Base-by-base conservation (phyloP, 1,140 invertebrate species). In the Muscidifurax raptorellus region DNA sequence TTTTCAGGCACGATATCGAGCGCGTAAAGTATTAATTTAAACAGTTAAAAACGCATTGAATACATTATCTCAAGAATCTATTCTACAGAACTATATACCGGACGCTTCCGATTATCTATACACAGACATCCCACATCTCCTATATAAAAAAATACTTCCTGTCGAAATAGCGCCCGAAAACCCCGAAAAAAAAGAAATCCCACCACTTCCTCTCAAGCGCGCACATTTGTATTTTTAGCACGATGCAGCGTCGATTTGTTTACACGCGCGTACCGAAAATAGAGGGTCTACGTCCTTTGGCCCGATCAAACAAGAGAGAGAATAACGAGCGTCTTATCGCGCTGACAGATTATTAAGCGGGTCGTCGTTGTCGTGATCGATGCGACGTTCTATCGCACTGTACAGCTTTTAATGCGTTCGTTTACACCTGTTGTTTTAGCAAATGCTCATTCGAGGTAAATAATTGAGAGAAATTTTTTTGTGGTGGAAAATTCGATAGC, bases 231-330 rank as follows among this genome's bases (percentile, higher is more conserved):
- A 69, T 69, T 69, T 69, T 69, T 69, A 69, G 66, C 10, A 6
- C 7, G 25, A 10, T 18, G 30, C 25, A 47, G 36, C 40, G 40
- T 77, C 75, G 75, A 64, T 77, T 77, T 77, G 47, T 77, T 59
- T 30, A 77, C 47, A 76, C 27, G 18, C 47, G 27, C 28, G 7
- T 27, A 30, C 75, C 75, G 18, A 77, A 59, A 77, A 77, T 64
- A 77, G 75, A 27, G 75, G 75, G 75, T 77, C 44, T 77, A 77
- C 75, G 75, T 77, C 75, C 75, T 77, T 77, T 77, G 47, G 27
- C 7, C n/a, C 15, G 22, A 69, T 69, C 28, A 69, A 69, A 69
- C 4, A 69, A 28, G 28, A 28, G 15, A 30, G n/a, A 28, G 28
- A 28, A 71, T 71, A 28, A 25, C n/a, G 64, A 25, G 25, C 25